Conservation (phyloP, 2,113 vertebrate species). For the Rattus norvegicus region DNA sequence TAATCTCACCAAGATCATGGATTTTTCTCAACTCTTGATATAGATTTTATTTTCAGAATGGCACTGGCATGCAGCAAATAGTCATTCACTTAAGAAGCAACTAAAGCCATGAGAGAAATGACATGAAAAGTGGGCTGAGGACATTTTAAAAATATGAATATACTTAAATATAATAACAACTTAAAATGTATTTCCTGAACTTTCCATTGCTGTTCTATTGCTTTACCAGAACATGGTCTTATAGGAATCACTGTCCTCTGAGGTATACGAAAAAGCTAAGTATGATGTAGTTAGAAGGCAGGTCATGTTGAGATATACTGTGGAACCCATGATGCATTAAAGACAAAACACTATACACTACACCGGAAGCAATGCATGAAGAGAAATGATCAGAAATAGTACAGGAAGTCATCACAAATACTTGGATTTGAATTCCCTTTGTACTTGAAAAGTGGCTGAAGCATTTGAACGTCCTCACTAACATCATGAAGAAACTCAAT, state of each 20-base stretch:
- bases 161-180: slow-evolving; percentile 30
- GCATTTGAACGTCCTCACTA: neutral
- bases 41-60: neutral
- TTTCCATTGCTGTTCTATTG: neutral
- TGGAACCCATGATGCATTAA: neutral
- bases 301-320: neutral
- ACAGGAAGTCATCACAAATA: neutral
- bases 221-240: neutral
- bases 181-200: neutral
- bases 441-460: slow-evolving; percentile 4
- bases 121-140: neutral
- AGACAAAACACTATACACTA: neutral
- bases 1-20: neutral
- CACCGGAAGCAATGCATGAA: neutral
- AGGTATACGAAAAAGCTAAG: neutral
- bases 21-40: neutral
- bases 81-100: neutral
- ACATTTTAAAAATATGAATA: slow-evolving; percentile 13
- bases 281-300: neutral
- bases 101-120: neutral
- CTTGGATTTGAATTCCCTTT: slow-evolving; percentile 2
- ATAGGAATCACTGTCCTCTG: neutral
- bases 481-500: neutral
- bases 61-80: neutral
- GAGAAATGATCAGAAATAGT: neutral